phyloP scores from a whole-genome alignment of 2,888 invertebrate genomes.

The Taphrorychus bicolor region DNA sequence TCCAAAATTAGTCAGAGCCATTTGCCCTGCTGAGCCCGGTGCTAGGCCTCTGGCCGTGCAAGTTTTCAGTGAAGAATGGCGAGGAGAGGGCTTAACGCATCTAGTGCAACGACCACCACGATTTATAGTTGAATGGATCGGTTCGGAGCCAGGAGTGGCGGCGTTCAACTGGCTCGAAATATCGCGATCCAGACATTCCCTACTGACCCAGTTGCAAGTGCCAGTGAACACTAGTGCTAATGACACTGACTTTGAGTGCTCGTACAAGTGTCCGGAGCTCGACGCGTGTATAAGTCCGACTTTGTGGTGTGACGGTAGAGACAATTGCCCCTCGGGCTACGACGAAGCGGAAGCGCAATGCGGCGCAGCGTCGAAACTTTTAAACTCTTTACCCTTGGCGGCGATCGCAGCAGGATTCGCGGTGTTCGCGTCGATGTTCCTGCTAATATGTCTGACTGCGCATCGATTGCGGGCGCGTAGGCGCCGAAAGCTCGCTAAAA shows the following conservation, averaged over 20 bases:
- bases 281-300: constrained; percentile 78
- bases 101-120: constrained; percentile 64
- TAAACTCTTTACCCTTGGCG: constrained; percentile 64
- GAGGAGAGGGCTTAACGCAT: constrained; percentile 57
- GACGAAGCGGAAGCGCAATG: constrained; percentile 76
- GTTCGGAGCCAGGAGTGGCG: constrained; percentile 75
- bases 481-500: constrained; percentile 62
- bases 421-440: constrained; percentile 64
- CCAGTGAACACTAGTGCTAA: constrained; percentile 62
- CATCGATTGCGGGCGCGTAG: constrained; percentile 65
- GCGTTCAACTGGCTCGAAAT: constrained; percentile 83
- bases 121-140: constrained; percentile 73
- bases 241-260: constrained; percentile 66
- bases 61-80: constrained; percentile 84
- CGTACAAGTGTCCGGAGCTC: constrained; percentile 73
- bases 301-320: constrained; percentile 78
- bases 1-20: constrained; percentile 67
- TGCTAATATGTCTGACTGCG: constrained; percentile 67
- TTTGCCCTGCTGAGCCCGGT: constrained; percentile 77
- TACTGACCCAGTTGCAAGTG: constrained; percentile 66
- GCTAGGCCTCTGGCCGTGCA: constrained; percentile 74
- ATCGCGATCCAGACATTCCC: constrained; percentile 67
- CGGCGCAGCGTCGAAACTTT: constrained; percentile 64
- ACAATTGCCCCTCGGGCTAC: constrained; percentile 71
- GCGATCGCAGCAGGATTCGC: constrained; percentile 67